Evolutionary conservation across 2,888 invertebrate species (phyloP).

Genomic region (Troides helena): DNA sequence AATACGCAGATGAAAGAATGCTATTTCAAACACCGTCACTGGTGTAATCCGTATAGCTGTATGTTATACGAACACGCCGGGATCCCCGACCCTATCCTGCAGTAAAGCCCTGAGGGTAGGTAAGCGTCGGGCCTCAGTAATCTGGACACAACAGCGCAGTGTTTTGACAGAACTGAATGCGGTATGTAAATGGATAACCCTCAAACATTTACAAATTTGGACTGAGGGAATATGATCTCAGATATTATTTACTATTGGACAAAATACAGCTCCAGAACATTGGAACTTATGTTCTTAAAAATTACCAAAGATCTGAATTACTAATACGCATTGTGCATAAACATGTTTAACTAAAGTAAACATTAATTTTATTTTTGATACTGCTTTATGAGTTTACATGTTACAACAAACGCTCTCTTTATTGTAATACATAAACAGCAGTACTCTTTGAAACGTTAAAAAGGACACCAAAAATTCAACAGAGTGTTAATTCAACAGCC

Average conservation of each 20-base stretch:
- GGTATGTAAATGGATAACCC: constrained; percentile 16
- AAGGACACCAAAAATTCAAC: constrained; percentile 12
- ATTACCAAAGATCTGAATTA: too few relatives aligned
- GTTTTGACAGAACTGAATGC: constrained; percentile 12
- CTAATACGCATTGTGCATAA: too few relatives aligned
- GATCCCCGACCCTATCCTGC: constrained; percentile 9
- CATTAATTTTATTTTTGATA: too few relatives aligned
- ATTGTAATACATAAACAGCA: not conserved
- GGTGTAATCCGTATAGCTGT: not conserved
- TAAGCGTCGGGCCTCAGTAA: constrained; percentile 5
- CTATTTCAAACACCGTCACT: too few relatives aligned
- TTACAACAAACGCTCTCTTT: too few relatives aligned
- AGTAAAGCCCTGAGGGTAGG: constrained; percentile 7
- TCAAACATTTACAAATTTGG: not conserved
- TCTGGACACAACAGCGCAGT: constrained; percentile 4
- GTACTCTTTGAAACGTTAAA: constrained; percentile 19
- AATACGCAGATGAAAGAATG: too few relatives aligned
- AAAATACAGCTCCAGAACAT: too few relatives aligned
- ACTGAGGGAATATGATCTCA: not conserved
- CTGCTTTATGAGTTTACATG: too few relatives aligned
- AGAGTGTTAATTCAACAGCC: constrained; percentile 20
- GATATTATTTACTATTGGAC: too few relatives aligned
- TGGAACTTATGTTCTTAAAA: too few relatives aligned
- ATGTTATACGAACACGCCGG: constrained; percentile 3
- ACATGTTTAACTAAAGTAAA: too few relatives aligned